phyloP scores from a whole-genome alignment of 35 echinoderm and acorn worm genomes.

The Eucidaris tribuloides region DNA sequence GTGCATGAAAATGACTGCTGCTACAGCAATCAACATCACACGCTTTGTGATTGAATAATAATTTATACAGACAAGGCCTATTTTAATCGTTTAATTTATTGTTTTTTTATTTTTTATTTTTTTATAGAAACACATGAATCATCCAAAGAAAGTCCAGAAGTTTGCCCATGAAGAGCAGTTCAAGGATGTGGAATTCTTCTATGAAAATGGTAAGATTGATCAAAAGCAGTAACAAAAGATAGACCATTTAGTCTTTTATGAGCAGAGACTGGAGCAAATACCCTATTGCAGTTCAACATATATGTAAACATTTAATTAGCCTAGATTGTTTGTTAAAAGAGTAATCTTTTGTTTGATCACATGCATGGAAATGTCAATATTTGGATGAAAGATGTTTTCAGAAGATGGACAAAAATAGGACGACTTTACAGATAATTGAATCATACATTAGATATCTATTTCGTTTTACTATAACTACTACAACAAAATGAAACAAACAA shows the following conservation, averaged over 20 bases:
- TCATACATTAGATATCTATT: too few species aligned
- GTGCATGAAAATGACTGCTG: too few species aligned
- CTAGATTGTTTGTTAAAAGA: not conserved
- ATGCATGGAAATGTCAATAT: not conserved
- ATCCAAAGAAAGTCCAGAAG: slow-evolving; percentile 45
- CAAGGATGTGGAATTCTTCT: slow-evolving; percentile 22
- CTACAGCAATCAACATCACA: too few species aligned
- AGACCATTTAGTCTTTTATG: too few species aligned
- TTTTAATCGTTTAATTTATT: not conserved
- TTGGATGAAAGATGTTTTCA: not conserved
- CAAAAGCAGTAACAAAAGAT: not conserved
- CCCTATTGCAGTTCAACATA: not conserved
- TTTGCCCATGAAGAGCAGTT: slow-evolving; percentile 46
- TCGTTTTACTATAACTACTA: too few species aligned
- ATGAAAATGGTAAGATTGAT: slow-evolving; percentile 32
- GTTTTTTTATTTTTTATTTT: not conserved
- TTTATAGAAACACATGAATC: not conserved
- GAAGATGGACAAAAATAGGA: too few species aligned
- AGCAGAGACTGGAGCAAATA: not conserved
- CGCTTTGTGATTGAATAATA: too few species aligned
- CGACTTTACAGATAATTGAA: too few species aligned
- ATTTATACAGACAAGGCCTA: too few species aligned
- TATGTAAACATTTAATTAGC: not conserved
- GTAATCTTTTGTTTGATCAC: not conserved
- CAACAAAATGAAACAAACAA: too few species aligned